These are phyloP conservation scores for Psammodynastes pulverulentus DNA, from an alignment of 2,113 vertebrate genomes.

Conservation along the genomic window DNA sequence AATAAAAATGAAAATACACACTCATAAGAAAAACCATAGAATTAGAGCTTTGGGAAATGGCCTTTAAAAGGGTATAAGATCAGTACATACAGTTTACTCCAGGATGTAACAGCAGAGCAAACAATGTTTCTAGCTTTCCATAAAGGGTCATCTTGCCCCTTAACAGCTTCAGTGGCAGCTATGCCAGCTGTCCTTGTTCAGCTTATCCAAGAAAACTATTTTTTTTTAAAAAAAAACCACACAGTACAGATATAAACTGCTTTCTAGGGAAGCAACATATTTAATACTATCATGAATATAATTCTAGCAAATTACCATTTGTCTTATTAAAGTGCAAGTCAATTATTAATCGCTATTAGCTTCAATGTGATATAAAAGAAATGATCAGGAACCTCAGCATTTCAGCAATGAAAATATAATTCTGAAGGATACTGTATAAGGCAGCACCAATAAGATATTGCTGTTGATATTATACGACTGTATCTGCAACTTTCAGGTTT, in stretches of 20 bases:
- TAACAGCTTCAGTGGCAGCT: neutral
- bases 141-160: neutral
- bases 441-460: neutral
- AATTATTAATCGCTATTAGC: slow-evolving; percentile 16
- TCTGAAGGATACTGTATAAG: neutral
- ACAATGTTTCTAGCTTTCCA: neutral
- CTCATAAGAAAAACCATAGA: neutral
- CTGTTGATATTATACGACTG: neutral
- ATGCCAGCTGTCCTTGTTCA: neutral
- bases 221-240: neutral
- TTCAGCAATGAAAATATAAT: neutral
- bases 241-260: neutral
- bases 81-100: neutral
- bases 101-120: neutral
- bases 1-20: neutral
- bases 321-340: neutral
- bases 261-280: neutral
- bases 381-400: neutral
- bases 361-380: neutral
- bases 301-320: neutral
- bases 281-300: slow-evolving; percentile 8
- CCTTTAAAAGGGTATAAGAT: neutral
- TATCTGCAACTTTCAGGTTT: neutral
- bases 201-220: neutral
- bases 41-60: neutral